Evolutionary conservation across 2,888 invertebrate species (phyloP), one percentile per base, ranked within the genome.

Genomic region (Synanthedon tipuliformis): DNA sequence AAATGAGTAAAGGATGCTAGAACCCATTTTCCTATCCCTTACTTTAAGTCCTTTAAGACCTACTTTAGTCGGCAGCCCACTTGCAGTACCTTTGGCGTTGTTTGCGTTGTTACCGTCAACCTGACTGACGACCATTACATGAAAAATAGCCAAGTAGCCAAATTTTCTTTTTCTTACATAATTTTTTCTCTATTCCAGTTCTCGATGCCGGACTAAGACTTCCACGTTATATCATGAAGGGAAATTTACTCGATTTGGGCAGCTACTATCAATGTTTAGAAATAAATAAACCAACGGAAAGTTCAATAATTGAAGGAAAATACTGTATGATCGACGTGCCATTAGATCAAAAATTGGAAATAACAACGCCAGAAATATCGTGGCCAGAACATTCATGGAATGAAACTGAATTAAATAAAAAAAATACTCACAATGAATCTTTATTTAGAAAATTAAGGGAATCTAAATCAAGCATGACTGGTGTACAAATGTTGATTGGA

Each of bases 241-340:
- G 68, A 0, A 72, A 73, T 49, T 56, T 57, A 0, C 13, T 63
- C 4, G 78, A 78, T 50, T 60, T 73, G 41, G 81, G 81, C 0
- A 75, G 73, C 52, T 81, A 75, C 51, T 59, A 61, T 50, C 76
- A 78, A 63, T 81, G 81, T 41, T 56, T 76, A 7, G 62, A 57
- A 3, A 68, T 75, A 16, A 59, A 57, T 3, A 57, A 66, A 18
- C 53, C 54, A 10, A 23, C 62, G n/a, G 59, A 65, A 16, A 59
- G 60, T 16, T 70, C 67, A 12, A 56, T 60, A 0, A 65, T 81
- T 8, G 64, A 73, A 59, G 81, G 81, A 11, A 81, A 81, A 60
- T 77, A 69, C 58, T 87, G 88, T 53, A 67, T 72, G 53, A 68
- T 81, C 41, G 48, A 56, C 1, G 54, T 78, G 3, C 78, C 81